These are phyloP conservation scores for Coelinius sp. DNA, from an alignment of 2,888 invertebrate species.

Conservation along the genomic window DNA sequence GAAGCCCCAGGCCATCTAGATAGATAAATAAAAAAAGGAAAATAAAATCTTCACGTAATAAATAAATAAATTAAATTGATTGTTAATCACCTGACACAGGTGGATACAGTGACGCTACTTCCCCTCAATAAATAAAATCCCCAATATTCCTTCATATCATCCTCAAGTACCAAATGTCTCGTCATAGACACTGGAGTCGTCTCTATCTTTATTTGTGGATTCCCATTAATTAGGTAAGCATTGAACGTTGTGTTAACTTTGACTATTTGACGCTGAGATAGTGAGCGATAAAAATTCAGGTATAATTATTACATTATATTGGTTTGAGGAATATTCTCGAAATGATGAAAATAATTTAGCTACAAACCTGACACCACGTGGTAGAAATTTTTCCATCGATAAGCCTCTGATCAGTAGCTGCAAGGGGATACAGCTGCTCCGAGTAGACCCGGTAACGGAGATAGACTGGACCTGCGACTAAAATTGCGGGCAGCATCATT, in stretches of 20 bases:
- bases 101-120: conserved; percentile 81
- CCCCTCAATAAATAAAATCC: conserved; percentile 84
- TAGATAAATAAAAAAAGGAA: not conserved
- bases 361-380: conserved; percentile 83
- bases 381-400: conserved; percentile 83
- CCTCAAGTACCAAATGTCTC: conserved; percentile 79
- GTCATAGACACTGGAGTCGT: conserved; percentile 79
- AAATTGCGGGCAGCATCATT: conserved; percentile 77
- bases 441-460: conserved; percentile 81
- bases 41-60: too few species aligned
- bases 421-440: conserved; percentile 81
- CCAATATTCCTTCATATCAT: conserved; percentile 89
- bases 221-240: conserved; percentile 79
- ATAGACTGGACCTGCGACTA: conserved; percentile 80
- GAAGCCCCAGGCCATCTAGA: conserved; percentile 83
- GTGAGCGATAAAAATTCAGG: not conserved
- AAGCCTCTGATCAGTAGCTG: conserved; percentile 83
- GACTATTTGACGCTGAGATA: conserved; percentile 77
- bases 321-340: too few species aligned
- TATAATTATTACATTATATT: not conserved
- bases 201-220: conserved; percentile 75
- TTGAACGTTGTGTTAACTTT: conserved; percentile 82
- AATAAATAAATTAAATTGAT: not conserved
- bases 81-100: conserved; percentile 78
- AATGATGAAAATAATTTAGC: not conserved